Base-by-base conservation (phyloP, 35 echinoderm and acorn worm genomes). In the Lytechinus pictus region DNA sequence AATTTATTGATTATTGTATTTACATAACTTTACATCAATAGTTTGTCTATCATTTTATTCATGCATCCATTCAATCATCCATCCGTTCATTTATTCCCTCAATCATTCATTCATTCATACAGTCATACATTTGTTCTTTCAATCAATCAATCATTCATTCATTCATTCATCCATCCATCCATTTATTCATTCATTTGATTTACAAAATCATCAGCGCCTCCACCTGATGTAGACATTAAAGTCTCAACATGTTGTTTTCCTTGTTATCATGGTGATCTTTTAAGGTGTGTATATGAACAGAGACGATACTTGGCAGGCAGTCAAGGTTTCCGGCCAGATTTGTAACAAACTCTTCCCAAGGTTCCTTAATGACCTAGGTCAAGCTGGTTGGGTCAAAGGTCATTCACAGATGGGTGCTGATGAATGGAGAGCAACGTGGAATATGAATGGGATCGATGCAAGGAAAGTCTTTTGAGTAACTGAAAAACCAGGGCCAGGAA, bases 341-440 rank as follows among this genome's bases (percentile, higher is more conserved):
- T 95, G 95, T n/a, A 95, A 97, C 19, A 92, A 96, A 56, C 95
- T 97, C 87, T 99, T 97, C 95, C 97, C 98, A 92, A n/a, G 93
- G n/a, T 99, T 97, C 94, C 54, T 97, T 71, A 56, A 92, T 3
- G 95, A 99, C 60, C 86, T 99, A 14, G 54, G 94, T 87, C 89
- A 95, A 57, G 93, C 97, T 52, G 98, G 98, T 10, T 99, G 98
- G 98, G 93, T 95, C 19, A 96, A 88, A 94, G 95, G 95, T 94
- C 95, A 96, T 8, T 95, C 94, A 29, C 92, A 95, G 86, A 58
- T 99, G 54, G 95, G 97, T 53, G 87, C 96, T 1, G 97, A 99
- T 95, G 98, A 99, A 94, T 99, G 98, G 98, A 94, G 98, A 91
- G 98, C 98, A 9, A 94, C 91, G 66, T 99, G 98, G 98, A 96